Conservation (phyloP, 1,140 invertebrate genomes). For the Doryteuthis pealeii region DNA sequence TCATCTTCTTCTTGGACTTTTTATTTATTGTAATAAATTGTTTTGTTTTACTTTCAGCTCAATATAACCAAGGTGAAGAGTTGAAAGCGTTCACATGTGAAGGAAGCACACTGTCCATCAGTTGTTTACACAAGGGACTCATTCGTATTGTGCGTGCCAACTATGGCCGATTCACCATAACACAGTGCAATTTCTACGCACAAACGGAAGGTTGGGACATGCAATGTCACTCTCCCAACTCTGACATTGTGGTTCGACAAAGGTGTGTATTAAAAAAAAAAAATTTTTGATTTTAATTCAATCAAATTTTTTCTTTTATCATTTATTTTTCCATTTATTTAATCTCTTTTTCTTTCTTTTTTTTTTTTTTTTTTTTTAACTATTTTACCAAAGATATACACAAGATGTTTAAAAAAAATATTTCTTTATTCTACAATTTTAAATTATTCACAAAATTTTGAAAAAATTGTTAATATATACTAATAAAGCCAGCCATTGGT, state of each 20-base stretch:
- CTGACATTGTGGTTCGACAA: not conserved
- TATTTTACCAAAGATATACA: too few relatives aligned
- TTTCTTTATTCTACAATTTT: too few relatives aligned
- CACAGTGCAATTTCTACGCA: conserved; percentile 3
- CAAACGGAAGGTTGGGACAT: not conserved
- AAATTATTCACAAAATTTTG: too few relatives aligned
- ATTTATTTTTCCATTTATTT: too few relatives aligned
- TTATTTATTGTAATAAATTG: not conserved
- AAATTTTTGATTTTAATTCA: too few relatives aligned
- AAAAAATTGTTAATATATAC: too few relatives aligned
- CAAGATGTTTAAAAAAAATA: too few relatives aligned
- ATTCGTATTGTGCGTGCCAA: not conserved
- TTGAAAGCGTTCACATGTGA: conserved; percentile 1
- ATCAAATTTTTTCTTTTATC: too few relatives aligned
- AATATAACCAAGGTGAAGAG: not conserved
- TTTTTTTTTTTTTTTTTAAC: too few relatives aligned
- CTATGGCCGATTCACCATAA: conserved; percentile 2
- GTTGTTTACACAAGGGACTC: not conserved
- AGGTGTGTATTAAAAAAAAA: conserved; percentile 3
- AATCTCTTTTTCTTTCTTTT: too few relatives aligned
- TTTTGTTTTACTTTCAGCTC: not conserved
- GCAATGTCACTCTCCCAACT: not conserved
- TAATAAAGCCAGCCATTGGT: too few relatives aligned
- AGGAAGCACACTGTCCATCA: not conserved
- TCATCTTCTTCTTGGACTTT: too few relatives aligned